Conservation (phyloP, 1,140 invertebrate genomes). For the Platyura marginata region DNA sequence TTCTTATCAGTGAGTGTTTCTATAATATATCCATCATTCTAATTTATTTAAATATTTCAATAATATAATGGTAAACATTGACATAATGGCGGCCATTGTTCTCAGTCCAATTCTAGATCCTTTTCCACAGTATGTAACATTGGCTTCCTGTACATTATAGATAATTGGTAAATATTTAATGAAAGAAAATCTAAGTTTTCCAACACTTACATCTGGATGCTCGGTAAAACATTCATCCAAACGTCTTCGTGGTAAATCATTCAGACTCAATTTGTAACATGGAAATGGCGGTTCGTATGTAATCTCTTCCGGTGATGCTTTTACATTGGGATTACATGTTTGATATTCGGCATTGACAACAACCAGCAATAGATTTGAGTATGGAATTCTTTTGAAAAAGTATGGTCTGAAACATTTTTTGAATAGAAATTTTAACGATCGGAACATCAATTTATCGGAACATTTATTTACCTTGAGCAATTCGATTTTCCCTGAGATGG, state of each 20-base stretch:
- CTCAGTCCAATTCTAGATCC: too few species aligned
- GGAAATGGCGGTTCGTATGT: conserved; percentile 32
- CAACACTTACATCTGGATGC: conserved; percentile 36
- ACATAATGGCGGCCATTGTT: too few species aligned
- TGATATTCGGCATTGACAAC: conserved; percentile 31
- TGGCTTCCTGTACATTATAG: neutral
- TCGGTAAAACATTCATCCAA: conserved; percentile 55
- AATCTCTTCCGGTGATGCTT: conserved; percentile 21
- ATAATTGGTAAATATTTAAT: neutral
- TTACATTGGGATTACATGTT: conserved; percentile 16
- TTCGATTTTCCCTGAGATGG: conserved; percentile 16
- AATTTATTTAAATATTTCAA: too few species aligned
- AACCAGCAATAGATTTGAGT: conserved; percentile 64
- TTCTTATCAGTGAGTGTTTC: too few species aligned
- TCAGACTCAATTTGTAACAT: conserved; percentile 56
- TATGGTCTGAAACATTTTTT: conserved; percentile 38
- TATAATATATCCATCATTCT: too few species aligned
- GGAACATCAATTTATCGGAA: neutral
- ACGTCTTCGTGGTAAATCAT: conserved; percentile 39
- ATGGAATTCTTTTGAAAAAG: conserved; percentile 46
- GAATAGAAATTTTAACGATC: neutral
- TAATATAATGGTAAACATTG: too few species aligned
- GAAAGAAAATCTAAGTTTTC: neutral
- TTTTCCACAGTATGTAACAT: neutral
- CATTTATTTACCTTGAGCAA: conserved; percentile 12